Evolutionary conservation across 2,797 vertebrate species (phyloP), one percentile per base, ranked within the genome.

Genomic region (Todus mexicanus): DNA sequence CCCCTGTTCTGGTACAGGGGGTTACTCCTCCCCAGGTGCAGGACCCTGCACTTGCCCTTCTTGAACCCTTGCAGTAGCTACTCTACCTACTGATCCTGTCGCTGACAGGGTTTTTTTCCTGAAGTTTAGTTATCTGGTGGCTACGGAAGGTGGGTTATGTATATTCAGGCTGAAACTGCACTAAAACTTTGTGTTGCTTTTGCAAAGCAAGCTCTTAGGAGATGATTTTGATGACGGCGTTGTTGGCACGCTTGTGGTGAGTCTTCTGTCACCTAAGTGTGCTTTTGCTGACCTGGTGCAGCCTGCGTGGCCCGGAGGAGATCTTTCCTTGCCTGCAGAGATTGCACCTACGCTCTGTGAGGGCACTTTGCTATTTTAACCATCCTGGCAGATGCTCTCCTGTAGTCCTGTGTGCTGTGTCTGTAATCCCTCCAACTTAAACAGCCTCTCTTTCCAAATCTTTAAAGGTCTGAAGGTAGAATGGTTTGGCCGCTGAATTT

Each of bases 401-500:
- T 29, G 27, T 50, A 57, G 53, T 38, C 48, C 43, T 27, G 31
- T 26, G 25, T 69, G 42, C 69, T 75, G 35, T 4, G 7, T 70
- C 54, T 57, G 59, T 40, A 61, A 76, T 48, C 31, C 40, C 54
- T 63, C 75, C 27, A 74, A 14, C 50, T 81, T 68, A 37, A 68
- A 26, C 19, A 37, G 57, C 42, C 22, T 63, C n/a, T 29, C 63
- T 63, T n/a, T 48, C 43, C 31, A 27, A 6, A 40, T 43, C 33
- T 48, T 59, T 35, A 63, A 50, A 70, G 74, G 31, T 54, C 33
- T 57, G 59, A 31, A 35, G 27, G 53, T 21, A 29, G 47, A 69
- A 37, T 0, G 1, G 11, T 15, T 56, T 37, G 16, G 51, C 16
- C 1, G 1, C 16, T 21, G 47, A 6, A 10, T 48, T 69, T n/a